These are phyloP conservation scores for Sylvietta virens DNA, from an alignment of 2,113 vertebrate species.

Conservation along the genomic window DNA sequence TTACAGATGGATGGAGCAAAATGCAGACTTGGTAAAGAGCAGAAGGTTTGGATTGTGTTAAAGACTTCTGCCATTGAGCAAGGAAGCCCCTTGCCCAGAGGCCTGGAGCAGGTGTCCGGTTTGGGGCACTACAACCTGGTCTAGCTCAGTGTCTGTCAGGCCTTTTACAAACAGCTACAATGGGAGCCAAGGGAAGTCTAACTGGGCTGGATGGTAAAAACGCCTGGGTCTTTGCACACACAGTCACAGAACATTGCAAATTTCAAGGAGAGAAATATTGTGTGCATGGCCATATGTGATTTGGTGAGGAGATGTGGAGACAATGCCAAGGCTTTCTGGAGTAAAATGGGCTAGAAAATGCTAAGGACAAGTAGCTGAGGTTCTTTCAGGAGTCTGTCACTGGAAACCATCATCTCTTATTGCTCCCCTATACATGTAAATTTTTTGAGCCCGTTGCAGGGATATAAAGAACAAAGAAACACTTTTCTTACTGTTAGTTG, in stretches of 20 bases:
- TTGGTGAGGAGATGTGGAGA: not conserved
- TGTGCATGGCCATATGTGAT: not conserved
- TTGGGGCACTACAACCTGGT: accelerated
- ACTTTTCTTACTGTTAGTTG: not conserved
- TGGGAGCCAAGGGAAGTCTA: not conserved
- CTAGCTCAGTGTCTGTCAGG: not conserved
- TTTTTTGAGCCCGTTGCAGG: not conserved
- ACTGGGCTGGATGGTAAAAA: not conserved
- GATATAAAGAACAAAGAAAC: not conserved
- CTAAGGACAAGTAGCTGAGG: not conserved
- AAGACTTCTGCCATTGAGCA: not conserved
- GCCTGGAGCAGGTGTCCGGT: accelerated
- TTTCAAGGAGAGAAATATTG: not conserved
- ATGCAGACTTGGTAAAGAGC: not conserved
- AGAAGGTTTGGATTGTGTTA: not conserved
- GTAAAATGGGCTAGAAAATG: not conserved
- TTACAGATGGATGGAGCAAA: not conserved
- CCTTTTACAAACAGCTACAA: not conserved
- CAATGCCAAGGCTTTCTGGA: not conserved
- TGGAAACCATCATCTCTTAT: not conserved
- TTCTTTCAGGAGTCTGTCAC: not conserved
- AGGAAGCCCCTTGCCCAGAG: not conserved
- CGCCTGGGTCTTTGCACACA: not conserved
- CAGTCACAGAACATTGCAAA: not conserved
- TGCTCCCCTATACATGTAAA: not conserved